Percentiles rank a stretch among this genome's conserved stretches.
These are phyloP conservation scores for Tetramorium simillimum DNA, from an alignment of 1,140 invertebrate species.

Conservation along the genomic window DNA sequence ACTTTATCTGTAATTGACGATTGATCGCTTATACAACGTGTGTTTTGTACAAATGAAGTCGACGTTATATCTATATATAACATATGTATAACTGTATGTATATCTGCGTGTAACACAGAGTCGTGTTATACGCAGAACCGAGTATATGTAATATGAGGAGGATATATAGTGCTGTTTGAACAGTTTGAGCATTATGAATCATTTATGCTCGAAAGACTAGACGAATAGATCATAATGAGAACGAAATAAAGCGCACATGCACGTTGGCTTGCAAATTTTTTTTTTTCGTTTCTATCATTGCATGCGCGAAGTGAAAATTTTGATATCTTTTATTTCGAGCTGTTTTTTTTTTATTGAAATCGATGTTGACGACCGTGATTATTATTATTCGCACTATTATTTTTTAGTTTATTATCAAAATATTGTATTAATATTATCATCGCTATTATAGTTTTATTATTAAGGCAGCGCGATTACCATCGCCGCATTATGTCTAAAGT, in stretches of 20 bases:
- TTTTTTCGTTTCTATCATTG: conserved; percentile 59
- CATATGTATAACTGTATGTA: conserved; percentile 40
- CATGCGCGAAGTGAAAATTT: conserved; percentile 63
- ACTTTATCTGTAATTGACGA: conserved; percentile 32
- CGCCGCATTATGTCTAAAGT: conserved; percentile 13
- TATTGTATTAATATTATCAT: conserved; percentile 66
- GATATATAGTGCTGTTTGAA: conserved; percentile 17
- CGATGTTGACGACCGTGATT: conserved; percentile 48
- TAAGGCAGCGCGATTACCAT: conserved; percentile 63
- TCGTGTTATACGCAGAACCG: conserved; percentile 9
- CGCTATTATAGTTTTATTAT: conserved; percentile 61
- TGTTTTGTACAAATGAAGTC: conserved; percentile 71
- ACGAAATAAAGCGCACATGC: conserved; percentile 30
- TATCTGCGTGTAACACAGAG: conserved; percentile 5
- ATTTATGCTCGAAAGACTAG: conserved; percentile 53
- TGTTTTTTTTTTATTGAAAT: conserved; percentile 68
- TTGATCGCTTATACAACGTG: conserved; percentile 30
- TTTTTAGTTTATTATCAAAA: conserved; percentile 57
- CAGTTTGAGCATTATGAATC: conserved; percentile 54
- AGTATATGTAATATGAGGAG: conserved; percentile 8
- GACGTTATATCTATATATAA: conserved; percentile 56
- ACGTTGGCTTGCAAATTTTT: conserved; percentile 10
- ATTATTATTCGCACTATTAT: conserved; percentile 47
- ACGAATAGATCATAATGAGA: conserved; percentile 19
- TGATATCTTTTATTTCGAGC: conserved; percentile 65